Conservation (phyloP, 1,140 invertebrate genomes). For the Lineus longissimus region DNA sequence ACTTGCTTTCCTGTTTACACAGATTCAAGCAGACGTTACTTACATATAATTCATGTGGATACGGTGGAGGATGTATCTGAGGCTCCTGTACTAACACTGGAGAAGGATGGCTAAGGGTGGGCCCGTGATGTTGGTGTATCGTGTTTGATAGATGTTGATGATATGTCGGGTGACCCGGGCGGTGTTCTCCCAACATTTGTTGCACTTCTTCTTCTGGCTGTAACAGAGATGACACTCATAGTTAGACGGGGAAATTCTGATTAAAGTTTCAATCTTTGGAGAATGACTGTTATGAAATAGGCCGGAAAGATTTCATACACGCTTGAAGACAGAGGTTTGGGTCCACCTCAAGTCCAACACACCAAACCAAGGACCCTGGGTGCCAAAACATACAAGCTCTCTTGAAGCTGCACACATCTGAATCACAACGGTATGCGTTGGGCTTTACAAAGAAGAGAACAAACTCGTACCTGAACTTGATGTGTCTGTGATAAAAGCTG, state of each 20-base stretch:
- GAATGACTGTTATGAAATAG: no score
- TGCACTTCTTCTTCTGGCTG: not conserved
- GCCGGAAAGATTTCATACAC: not conserved
- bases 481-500: constrained; percentile 9
- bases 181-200: not conserved
- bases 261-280: not conserved
- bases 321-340: not conserved
- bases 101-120: not conserved
- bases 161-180: not conserved
- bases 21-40: not conserved
- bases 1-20: not conserved
- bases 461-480: constrained; percentile 8
- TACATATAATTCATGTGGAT: constrained; percentile 5
- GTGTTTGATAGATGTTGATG: not conserved
- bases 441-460: not conserved
- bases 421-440: no score
- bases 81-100: not conserved
- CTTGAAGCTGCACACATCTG: no score
- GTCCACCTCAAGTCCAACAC: no score
- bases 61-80: not conserved
- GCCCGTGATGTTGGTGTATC: constrained; percentile 6
- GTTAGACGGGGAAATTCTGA: not conserved
- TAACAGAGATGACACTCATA: not conserved
- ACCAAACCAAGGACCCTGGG: no score
- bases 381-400: no score